phyloP scores from a whole-genome alignment of 1,140 invertebrate species.

The Melipona quadrifasciata region DNA sequence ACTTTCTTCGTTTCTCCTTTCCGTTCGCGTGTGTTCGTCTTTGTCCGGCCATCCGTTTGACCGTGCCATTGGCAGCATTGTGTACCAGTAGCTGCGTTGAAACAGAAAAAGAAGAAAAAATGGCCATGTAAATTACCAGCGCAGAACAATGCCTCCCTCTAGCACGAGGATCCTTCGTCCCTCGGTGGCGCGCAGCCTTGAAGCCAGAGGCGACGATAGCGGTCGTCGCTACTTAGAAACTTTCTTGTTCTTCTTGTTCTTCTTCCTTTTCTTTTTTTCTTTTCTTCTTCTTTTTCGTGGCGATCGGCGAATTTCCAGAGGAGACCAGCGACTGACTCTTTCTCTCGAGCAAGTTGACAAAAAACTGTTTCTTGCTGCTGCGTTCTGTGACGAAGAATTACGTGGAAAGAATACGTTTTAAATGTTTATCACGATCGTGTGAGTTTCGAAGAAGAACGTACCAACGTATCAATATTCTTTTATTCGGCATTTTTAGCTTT shows the following conservation, averaged over 20 bases:
- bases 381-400: background rate
- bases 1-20: constrained; percentile 6
- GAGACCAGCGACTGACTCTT: background rate
- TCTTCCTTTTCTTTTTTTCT: constrained; percentile 8
- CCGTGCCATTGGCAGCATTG: constrained; percentile 48
- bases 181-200: constrained; percentile 18
- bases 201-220: constrained; percentile 37
- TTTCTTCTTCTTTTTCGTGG: constrained; percentile 4
- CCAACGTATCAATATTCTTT: no score
- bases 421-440: constrained; percentile 42
- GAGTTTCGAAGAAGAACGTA: background rate
- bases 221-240: constrained; percentile 60
- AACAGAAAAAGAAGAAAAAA: background rate
- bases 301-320: constrained; percentile 57
- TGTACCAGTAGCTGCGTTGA: constrained; percentile 39
- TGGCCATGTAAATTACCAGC: constrained; percentile 70
- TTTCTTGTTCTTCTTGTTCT: constrained; percentile 42
- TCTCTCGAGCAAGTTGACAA: constrained; percentile 49
- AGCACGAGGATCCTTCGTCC: constrained; percentile 39
- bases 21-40: constrained; percentile 11
- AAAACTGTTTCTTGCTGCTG: constrained; percentile 26
- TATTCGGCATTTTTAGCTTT: no score
- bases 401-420: background rate
- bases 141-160: constrained; percentile 62
- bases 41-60: constrained; percentile 9